Evolutionary conservation across 2,888 invertebrate species (phyloP).

Genomic region (Apodemia mormo): DNA sequence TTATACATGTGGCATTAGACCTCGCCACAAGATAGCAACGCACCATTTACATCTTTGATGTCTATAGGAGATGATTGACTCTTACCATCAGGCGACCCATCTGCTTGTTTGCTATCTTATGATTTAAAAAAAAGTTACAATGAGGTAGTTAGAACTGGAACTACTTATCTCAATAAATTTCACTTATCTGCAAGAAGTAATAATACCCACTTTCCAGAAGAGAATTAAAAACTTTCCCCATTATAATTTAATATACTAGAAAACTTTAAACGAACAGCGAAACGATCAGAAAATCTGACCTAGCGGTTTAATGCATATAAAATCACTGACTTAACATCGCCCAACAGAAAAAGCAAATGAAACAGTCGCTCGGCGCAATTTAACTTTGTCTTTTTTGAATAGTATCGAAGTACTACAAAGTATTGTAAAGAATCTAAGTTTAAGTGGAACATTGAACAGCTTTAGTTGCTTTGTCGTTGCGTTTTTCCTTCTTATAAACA

Average conservation of each 20-base stretch:
- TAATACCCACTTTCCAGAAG: background rate
- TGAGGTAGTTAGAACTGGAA: background rate
- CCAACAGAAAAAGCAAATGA: slow-evolving; percentile 4
- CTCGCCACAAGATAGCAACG: too few relatives aligned
- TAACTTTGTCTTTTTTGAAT: slow-evolving; percentile 9
- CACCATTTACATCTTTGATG: too few relatives aligned
- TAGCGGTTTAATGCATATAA: slow-evolving; percentile 10
- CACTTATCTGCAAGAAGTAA: background rate
- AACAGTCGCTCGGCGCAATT: background rate
- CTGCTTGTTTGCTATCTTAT: too few relatives aligned
- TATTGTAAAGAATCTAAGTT: slow-evolving; percentile 15
- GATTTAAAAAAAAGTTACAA: background rate
- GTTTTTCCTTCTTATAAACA: background rate
- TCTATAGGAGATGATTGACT: too few relatives aligned
- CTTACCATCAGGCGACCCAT: too few relatives aligned
- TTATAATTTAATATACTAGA: slow-evolving; percentile 14
- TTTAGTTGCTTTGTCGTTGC: slow-evolving; percentile 5
- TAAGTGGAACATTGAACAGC: slow-evolving; percentile 18
- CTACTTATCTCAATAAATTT: background rate
- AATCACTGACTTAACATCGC: slow-evolving; percentile 6
- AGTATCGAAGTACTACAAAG: slow-evolving; percentile 13
- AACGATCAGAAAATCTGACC: slow-evolving; percentile 15
- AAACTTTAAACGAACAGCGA: slow-evolving; percentile 18
- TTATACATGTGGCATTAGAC: too few relatives aligned
- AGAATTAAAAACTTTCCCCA: slow-evolving; percentile 14